Evolutionary conservation across 2,797 vertebrate species (phyloP).

Genomic region (Lerista edwardsae): DNA sequence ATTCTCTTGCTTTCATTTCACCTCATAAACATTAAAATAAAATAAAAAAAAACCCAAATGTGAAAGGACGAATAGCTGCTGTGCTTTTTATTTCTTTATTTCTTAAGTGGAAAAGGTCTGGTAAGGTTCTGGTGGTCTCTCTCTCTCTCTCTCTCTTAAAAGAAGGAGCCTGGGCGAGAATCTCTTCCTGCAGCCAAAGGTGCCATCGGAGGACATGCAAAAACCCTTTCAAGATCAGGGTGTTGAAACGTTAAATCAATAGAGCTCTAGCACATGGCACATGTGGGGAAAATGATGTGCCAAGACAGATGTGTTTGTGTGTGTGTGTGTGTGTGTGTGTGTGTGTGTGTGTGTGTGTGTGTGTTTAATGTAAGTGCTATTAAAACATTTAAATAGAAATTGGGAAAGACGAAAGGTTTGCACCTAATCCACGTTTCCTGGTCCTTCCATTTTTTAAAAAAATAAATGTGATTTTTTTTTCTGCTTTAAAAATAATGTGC

Average conservation of each 20-base stretch:
- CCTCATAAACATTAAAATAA: not conserved
- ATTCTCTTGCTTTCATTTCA: constrained; percentile 38
- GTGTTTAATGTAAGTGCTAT: not conserved
- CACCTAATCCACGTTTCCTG: not conserved
- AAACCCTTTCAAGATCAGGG: not conserved
- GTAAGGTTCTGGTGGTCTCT: not conserved
- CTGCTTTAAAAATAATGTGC: not conserved
- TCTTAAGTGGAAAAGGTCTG: not conserved
- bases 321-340: too few relatives aligned
- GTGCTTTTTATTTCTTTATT: not conserved
- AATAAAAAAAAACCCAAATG: not conserved
- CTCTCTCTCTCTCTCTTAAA: not conserved
- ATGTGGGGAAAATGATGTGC: not conserved
- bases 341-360: too few relatives aligned
- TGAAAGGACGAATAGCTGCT: not conserved
- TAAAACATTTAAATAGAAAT: not conserved
- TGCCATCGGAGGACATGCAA: not conserved
- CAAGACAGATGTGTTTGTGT: not conserved
- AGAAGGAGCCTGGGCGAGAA: rapidly evolving
- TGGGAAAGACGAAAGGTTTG: not conserved
- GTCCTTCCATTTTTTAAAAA: not conserved
- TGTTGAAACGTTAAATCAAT: not conserved
- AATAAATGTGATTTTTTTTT: not conserved
- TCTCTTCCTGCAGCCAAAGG: rapidly evolving
- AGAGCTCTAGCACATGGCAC: constrained; percentile 11